These are phyloP conservation scores for Elephas maximus DNA, from an alignment of 2,113 vertebrate species.

Conservation along the genomic window DNA sequence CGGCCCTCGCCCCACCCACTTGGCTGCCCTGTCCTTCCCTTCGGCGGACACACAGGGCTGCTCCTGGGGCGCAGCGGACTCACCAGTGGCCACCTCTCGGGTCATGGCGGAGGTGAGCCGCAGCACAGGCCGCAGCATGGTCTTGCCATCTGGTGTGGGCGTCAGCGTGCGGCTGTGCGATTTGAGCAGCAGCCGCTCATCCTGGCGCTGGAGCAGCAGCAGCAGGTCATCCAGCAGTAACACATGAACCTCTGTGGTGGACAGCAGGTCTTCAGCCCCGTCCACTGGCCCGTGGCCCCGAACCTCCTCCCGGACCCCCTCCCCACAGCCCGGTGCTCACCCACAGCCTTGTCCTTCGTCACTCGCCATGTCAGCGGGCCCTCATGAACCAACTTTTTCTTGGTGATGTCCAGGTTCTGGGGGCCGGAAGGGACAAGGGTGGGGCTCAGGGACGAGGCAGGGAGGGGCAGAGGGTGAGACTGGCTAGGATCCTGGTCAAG, in stretches of 20 bases:
- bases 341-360: conserved; percentile 94
- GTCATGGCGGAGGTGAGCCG: conserved; percentile 93
- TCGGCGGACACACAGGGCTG: too few relatives aligned
- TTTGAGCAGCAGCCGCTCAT: conserved; percentile 94
- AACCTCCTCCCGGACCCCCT: fast-evolving
- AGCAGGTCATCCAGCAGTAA: conserved; percentile 94
- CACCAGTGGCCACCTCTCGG: conserved; percentile 95
- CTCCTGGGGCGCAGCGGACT: neutral
- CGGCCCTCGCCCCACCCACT: neutral
- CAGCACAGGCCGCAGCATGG: conserved; percentile 95
- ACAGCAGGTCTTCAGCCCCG: fast-evolving
- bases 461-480: neutral
- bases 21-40: too few relatives aligned
- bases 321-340: conserved; percentile 79
- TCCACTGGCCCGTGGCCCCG: fast-evolving
- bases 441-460: neutral
- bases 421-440: neutral
- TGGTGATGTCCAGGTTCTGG: conserved; percentile 93
- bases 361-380: conserved; percentile 93
- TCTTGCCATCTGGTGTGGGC: conserved; percentile 91
- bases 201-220: conserved; percentile 94
- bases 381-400: conserved; percentile 91
- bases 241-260: conserved; percentile 92
- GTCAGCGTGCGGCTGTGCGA: conserved; percentile 94
- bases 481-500: fast-evolving